A percentile compares a stretch with the other conserved stretches of the same genome.
These are phyloP conservation scores for Onthophagus sagittarius DNA, from an alignment of 2,888 invertebrate genomes.

Conservation along the genomic window DNA sequence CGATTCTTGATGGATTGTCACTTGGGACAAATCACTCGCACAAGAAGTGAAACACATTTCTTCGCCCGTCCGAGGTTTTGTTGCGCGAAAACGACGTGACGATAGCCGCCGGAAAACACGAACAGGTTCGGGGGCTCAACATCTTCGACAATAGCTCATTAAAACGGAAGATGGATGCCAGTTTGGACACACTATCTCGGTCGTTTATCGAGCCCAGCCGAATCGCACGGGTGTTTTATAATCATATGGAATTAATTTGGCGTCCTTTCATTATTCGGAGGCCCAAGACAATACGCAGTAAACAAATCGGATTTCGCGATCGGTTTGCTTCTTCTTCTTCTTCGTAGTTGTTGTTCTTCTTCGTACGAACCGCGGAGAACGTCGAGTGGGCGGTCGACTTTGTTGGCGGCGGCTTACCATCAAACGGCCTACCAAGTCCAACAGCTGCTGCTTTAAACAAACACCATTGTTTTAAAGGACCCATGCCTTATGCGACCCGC, in stretches of 20 bases:
- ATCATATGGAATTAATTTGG: conserved; percentile 38
- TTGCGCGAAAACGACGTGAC: not conserved
- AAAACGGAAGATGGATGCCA: not conserved
- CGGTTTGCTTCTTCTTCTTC: not conserved
- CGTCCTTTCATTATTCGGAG: conserved; percentile 40
- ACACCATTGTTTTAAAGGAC: conserved; percentile 47
- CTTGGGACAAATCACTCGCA: not conserved
- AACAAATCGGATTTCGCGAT: conserved; percentile 38
- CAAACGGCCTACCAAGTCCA: conserved; percentile 34
- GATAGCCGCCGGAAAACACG: conserved; percentile 3
- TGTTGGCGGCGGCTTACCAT: conserved; percentile 14
- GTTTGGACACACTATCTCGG: not conserved
- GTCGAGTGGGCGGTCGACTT: conserved; percentile 6
- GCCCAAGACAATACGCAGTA: conserved; percentile 42
- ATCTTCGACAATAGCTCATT: not conserved
- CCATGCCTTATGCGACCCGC: conserved; percentile 34
- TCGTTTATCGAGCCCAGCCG: conserved; percentile 11
- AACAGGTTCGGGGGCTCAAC: not conserved
- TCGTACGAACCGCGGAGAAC: not conserved
- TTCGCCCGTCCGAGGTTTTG: not conserved
- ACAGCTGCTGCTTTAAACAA: conserved; percentile 42
- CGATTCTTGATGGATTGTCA: not conserved
- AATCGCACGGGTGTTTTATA: conserved; percentile 29
- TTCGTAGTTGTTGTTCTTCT: too few relatives aligned
- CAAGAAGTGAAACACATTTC: not conserved